Evolutionary conservation across 2,113 vertebrate genomes (phyloP).

Genomic region (Ellobius talpinus): DNA sequence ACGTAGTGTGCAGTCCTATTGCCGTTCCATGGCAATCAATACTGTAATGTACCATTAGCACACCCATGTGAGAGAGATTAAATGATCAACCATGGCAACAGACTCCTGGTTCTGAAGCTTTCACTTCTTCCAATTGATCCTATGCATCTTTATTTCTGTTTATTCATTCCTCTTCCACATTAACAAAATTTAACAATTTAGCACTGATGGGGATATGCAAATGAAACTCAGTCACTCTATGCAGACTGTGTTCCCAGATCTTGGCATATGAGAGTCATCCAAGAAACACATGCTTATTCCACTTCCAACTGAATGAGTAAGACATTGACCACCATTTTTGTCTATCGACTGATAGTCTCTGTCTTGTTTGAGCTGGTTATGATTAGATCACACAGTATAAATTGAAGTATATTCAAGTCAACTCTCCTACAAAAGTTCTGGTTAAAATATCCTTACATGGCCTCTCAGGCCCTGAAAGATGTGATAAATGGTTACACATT

Average conservation of each 20-base stretch:
- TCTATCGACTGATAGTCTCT: not conserved
- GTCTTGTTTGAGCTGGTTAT: not conserved
- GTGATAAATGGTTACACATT: not conserved
- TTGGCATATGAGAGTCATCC: not conserved
- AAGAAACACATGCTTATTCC: not conserved
- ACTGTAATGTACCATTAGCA: not conserved
- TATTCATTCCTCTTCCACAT: not conserved
- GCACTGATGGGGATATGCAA: not conserved
- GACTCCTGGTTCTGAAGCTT: not conserved
- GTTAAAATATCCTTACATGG: slow-evolving; percentile 41
- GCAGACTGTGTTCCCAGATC: not conserved
- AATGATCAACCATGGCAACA: not conserved
- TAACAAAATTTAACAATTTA: not conserved
- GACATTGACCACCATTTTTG: not conserved
- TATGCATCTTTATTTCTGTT: not conserved
- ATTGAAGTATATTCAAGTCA: not conserved
- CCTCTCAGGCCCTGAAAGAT: not conserved
- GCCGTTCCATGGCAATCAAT: too few relatives aligned
- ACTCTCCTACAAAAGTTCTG: not conserved
- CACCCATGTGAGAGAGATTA: not conserved
- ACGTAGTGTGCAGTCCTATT: rapidly evolving
- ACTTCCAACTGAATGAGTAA: not conserved
- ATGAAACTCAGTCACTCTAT: not conserved
- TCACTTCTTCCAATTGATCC: not conserved
- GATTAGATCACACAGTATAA: not conserved